Evolutionary conservation across 2,797 vertebrate genomes (phyloP).

Genomic region (Hylomyscus alleni): DNA sequence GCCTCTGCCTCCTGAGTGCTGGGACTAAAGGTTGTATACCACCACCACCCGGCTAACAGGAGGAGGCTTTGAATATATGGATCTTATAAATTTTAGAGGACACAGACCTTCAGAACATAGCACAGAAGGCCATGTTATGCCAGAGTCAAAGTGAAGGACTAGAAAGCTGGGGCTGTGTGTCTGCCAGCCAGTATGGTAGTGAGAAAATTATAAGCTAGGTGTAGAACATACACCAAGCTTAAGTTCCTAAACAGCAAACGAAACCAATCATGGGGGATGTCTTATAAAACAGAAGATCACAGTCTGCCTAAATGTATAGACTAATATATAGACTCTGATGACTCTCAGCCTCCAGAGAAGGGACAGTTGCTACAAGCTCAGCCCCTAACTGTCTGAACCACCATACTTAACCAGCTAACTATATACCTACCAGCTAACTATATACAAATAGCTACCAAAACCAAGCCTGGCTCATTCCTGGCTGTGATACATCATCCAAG

Average conservation of each 20-base stretch:
- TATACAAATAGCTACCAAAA: constrained; percentile 16
- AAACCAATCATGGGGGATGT: background rate
- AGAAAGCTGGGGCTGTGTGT: background rate
- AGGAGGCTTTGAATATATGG: background rate
- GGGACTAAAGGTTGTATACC: background rate
- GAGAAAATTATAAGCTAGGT: background rate
- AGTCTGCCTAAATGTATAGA: background rate
- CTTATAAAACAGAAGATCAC: constrained; percentile 40
- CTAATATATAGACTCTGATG: background rate
- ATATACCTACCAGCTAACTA: constrained; percentile 14
- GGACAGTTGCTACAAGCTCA: background rate
- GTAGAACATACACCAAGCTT: background rate
- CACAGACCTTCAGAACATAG: background rate
- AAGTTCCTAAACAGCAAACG: constrained; percentile 19
- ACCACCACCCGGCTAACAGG: background rate
- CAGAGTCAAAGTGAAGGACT: background rate
- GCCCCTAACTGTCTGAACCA: background rate
- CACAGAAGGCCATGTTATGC: background rate
- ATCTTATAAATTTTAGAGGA: background rate
- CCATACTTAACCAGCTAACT: no score
- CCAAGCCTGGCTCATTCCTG: constrained; percentile 42
- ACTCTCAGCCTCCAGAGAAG: background rate
- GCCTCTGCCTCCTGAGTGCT: background rate
- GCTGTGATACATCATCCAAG: constrained; percentile 26
- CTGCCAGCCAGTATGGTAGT: background rate